These are phyloP conservation scores for Cosmorhoe ocellata DNA, from an alignment of 2,888 invertebrate species.

Conservation along the genomic window DNA sequence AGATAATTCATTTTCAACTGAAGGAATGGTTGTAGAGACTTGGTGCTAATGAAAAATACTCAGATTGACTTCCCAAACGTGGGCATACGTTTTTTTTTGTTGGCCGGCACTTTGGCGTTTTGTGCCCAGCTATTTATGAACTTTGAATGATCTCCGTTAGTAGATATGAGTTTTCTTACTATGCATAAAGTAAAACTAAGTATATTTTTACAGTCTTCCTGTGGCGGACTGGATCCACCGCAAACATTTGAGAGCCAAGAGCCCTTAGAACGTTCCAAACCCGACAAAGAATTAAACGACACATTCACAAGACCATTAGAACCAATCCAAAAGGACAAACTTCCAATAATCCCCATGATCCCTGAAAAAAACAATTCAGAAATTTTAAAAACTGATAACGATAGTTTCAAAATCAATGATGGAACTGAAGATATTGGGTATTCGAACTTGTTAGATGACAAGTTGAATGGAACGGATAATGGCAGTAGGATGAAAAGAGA, in stretches of 20 bases:
- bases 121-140: no score
- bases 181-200: no score
- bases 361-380: slow-evolving; percentile 62
- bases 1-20: no score
- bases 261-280: slow-evolving; percentile 57
- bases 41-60: no score
- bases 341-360: slow-evolving; percentile 54
- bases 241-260: slow-evolving; percentile 72
- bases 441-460: slow-evolving; percentile 59
- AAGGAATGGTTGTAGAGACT: no score
- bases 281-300: slow-evolving; percentile 68
- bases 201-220: slow-evolving; percentile 56
- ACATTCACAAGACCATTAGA: slow-evolving; percentile 57
- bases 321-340: slow-evolving; percentile 51
- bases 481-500: slow-evolving; percentile 48
- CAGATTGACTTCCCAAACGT: no score
- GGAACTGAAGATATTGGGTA: slow-evolving; percentile 52
- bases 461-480: slow-evolving; percentile 56
- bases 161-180: no score
- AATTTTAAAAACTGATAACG: slow-evolving; percentile 53
- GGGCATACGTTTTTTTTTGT: no score
- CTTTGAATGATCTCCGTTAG: no score
- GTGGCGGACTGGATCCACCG: slow-evolving; percentile 67
- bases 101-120: no score
- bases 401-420: slow-evolving; percentile 57